phyloP scores from a whole-genome alignment of 2,113 vertebrate species.

The Siniperca chuatsi region DNA sequence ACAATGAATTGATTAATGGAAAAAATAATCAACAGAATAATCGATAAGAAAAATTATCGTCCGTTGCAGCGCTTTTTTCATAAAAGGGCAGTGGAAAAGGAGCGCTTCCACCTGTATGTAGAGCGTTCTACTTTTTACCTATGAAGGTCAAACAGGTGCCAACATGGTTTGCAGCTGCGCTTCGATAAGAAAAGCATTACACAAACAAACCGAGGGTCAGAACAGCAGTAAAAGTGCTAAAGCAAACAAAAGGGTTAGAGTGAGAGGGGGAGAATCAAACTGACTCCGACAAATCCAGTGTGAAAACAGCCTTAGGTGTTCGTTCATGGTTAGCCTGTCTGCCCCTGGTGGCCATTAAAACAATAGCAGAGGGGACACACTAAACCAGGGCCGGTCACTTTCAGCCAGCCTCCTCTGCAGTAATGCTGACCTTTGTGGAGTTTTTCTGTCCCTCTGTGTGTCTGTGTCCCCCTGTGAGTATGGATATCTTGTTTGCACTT shows the following conservation, averaged over 20 bases:
- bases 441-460: background rate
- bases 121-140: background rate
- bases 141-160: background rate
- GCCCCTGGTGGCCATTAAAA: background rate
- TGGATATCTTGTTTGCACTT: background rate
- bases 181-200: constrained; percentile 9
- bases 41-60: background rate
- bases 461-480: background rate
- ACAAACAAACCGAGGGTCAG: background rate
- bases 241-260: background rate
- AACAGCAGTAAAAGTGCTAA: background rate
- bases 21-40: background rate
- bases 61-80: background rate
- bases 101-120: background rate
- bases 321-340: background rate
- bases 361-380: background rate
- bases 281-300: background rate
- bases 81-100: too few species aligned
- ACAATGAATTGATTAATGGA: background rate
- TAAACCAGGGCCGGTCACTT: background rate
- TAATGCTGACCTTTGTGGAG: too few species aligned
- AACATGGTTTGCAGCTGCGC: background rate
- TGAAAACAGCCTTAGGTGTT: background rate
- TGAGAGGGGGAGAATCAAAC: background rate
- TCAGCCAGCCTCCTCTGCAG: too few species aligned